Evolutionary conservation across 2,113 vertebrate genomes (phyloP).

Genomic region (Picathartes gymnocephalus): DNA sequence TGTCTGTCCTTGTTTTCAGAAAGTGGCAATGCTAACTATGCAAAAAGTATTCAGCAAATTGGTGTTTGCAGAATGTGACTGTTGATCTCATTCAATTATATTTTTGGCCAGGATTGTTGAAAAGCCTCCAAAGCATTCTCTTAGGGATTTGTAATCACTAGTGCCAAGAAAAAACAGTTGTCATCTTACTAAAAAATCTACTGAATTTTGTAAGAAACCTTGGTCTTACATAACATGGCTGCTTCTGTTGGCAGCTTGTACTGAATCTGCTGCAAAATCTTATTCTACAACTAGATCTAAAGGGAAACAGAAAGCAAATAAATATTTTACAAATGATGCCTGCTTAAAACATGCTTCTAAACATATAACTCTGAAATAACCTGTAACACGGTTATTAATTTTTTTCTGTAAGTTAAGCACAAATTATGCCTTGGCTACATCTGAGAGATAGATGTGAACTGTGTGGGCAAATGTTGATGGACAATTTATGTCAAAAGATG

Average conservation of each 20-base stretch:
- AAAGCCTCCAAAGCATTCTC: background rate
- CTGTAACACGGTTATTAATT: background rate
- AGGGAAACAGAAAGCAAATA: background rate
- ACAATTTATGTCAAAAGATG: background rate
- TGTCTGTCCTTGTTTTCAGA: background rate
- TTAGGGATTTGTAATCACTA: background rate
- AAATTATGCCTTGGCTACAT: background rate
- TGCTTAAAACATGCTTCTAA: background rate
- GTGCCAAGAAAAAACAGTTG: slow-evolving; percentile 5
- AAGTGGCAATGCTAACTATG: background rate
- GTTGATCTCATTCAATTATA: background rate
- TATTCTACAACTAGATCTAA: background rate
- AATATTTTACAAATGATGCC: background rate
- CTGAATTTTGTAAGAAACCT: background rate
- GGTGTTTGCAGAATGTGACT: background rate
- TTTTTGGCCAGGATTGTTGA: background rate
- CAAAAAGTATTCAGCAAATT: background rate
- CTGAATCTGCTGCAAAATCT: background rate
- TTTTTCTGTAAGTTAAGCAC: background rate
- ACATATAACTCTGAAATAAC: background rate
- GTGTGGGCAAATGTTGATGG: background rate
- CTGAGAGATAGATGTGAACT: background rate
- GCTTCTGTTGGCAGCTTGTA: background rate
- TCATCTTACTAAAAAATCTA: background rate
- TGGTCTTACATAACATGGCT: background rate